Conservation (phyloP, 1,140 invertebrate genomes). For the Papilio polyxenes region DNA sequence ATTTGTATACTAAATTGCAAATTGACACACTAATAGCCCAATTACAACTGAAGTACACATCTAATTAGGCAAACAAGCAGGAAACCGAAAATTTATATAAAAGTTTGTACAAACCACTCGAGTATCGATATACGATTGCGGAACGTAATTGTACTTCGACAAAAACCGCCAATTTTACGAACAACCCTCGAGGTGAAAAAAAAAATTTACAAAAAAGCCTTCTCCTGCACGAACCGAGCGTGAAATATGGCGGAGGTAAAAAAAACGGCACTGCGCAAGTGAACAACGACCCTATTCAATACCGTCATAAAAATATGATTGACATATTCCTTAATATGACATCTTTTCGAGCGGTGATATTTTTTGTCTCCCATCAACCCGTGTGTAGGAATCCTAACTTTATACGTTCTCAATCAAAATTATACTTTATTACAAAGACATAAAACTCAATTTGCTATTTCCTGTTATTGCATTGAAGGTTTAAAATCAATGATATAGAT, state of each 20-base stretch:
- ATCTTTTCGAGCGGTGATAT: constrained; percentile 79
- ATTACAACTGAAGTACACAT: constrained; percentile 40
- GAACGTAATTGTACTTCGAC: constrained; percentile 55
- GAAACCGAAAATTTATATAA: constrained; percentile 54
- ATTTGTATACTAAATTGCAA: constrained; percentile 1
- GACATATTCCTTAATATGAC: constrained; percentile 80
- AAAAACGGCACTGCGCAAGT: constrained; percentile 69
- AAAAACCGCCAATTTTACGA: constrained; percentile 59
- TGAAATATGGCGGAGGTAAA: constrained; percentile 70
- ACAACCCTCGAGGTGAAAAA: constrained; percentile 56
- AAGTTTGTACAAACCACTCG: constrained; percentile 60
- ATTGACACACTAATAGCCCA: constrained; percentile 23
- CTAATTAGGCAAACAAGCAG: constrained; percentile 55
- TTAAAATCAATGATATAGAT: constrained; percentile 51
- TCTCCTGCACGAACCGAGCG: constrained; percentile 66
- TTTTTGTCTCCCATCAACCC: constrained; percentile 72
- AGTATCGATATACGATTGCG: constrained; percentile 46
- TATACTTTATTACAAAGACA: constrained; percentile 26
- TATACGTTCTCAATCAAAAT: constrained; percentile 19
- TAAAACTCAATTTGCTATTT: constrained; percentile 36
- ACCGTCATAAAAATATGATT: constrained; percentile 80
- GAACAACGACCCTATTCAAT: constrained; percentile 72
- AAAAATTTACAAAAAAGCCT: constrained; percentile 52
- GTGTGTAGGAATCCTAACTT: constrained; percentile 40
- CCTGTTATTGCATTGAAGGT: constrained; percentile 45